Evolutionary conservation across 2,888 invertebrate species (phyloP).

Genomic region (Mesochorus sp.): DNA sequence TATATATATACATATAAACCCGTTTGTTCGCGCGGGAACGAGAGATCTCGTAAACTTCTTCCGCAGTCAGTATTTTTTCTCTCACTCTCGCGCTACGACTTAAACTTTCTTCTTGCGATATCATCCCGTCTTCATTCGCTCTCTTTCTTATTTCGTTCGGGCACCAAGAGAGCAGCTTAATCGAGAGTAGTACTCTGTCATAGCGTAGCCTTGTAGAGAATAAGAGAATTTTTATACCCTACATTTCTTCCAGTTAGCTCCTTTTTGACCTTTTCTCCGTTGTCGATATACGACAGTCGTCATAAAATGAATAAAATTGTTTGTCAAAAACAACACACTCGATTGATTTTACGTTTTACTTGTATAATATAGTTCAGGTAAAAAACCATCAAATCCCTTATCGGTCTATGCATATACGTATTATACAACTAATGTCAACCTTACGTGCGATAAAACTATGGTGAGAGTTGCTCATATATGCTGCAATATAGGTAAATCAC

Average conservation of each 20-base stretch:
- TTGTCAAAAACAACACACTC: conserved; percentile 29
- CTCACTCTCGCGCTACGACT: conserved; percentile 41
- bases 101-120: conserved; percentile 75
- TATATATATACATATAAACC: not conserved
- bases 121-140: conserved; percentile 74
- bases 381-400: too few relatives aligned
- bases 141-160: conserved; percentile 38
- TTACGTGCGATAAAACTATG: too few relatives aligned
- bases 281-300: conserved; percentile 47
- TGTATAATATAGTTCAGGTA: too few relatives aligned
- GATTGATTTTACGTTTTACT: conserved; percentile 13
- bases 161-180: conserved; percentile 73
- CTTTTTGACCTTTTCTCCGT: not conserved
- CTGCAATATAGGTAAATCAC: too few relatives aligned
- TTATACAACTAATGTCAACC: too few relatives aligned
- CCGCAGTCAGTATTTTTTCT: conserved; percentile 49
- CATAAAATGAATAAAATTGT: conserved; percentile 60
- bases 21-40: conserved; percentile 23
- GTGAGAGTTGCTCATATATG: too few relatives aligned
- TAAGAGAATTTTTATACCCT: conserved; percentile 17
- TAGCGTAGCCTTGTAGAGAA: conserved; percentile 34
- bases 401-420: too few relatives aligned
- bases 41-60: conserved; percentile 69
- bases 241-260: conserved; percentile 8
- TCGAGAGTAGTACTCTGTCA: conserved; percentile 68